phyloP scores from a whole-genome alignment of 2,888 invertebrate genomes.

The Oscheius sp. region DNA sequence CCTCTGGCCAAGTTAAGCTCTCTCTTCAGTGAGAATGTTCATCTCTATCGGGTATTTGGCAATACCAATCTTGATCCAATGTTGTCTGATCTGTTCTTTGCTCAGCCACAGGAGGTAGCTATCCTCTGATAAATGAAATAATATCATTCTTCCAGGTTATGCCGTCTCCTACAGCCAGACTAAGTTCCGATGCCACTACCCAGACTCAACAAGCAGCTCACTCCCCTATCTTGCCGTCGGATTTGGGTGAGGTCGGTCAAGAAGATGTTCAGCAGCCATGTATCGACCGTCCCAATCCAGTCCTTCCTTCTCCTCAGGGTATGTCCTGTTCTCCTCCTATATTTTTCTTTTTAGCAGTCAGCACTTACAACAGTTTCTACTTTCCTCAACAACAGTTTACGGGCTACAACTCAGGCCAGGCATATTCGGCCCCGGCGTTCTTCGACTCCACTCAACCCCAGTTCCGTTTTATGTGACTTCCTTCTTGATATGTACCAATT shows the following conservation, averaged over 20 bases:
- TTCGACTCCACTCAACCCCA: conserved; percentile 24
- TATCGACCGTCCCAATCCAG: conserved; percentile 9
- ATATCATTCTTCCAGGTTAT: conserved; percentile 21
- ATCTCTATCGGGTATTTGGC: conserved; percentile 66
- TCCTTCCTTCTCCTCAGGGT: conserved; percentile 28
- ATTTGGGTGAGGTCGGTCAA: conserved; percentile 22
- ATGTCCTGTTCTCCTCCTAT: not conserved
- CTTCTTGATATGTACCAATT: conserved; percentile 26
- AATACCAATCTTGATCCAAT: conserved; percentile 60
- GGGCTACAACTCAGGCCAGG: not conserved
- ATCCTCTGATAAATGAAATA: not conserved
- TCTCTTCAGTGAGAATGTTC: conserved; percentile 65
- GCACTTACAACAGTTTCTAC: conserved; percentile 1
- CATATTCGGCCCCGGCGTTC: conserved; percentile 22
- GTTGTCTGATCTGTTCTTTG: conserved; percentile 60
- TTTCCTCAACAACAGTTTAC: conserved; percentile 23
- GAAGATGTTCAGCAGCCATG: not conserved
- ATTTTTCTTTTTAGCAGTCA: conserved; percentile 1
- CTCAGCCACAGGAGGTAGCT: conserved; percentile 45
- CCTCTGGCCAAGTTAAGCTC: conserved; percentile 65
- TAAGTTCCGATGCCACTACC: conserved; percentile 35
- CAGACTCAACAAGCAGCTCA: conserved; percentile 28
- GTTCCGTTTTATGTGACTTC: conserved; percentile 23
- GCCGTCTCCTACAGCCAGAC: conserved; percentile 25
- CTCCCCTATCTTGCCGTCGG: conserved; percentile 30